Conservation (phyloP, 2,888 invertebrate genomes). For the Phaonia tiefii region DNA sequence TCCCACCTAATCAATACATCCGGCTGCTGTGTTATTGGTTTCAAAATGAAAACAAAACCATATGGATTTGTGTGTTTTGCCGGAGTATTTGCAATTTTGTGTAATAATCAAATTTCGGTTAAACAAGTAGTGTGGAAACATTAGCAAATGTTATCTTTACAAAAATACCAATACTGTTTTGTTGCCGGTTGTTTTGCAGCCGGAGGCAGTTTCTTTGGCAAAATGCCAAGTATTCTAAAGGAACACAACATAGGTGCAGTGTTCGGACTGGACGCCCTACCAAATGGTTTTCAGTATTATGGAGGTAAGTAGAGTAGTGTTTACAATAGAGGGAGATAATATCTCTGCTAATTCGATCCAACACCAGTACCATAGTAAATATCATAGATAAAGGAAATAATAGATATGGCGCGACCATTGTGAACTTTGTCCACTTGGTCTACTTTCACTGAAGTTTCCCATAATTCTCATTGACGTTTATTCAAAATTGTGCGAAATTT, state of each 20-base stretch:
- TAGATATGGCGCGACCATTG: too few relatives aligned
- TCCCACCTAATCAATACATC: too few relatives aligned
- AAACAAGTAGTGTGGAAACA: too few relatives aligned
- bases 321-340: not conserved
- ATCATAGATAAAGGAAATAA: too few relatives aligned
- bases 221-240: conserved; percentile 79
- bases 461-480: too few relatives aligned
- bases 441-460: too few relatives aligned
- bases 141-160: conserved; percentile 59
- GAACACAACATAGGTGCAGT: not conserved
- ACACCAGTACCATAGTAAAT: too few relatives aligned
- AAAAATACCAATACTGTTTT: conserved; percentile 74
- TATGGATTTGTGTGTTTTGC: not conserved
- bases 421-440: too few relatives aligned
- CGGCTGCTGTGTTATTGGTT: too few relatives aligned
- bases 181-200: conserved; percentile 83
- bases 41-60: not conserved
- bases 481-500: too few relatives aligned
- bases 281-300: not conserved
- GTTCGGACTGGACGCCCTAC: not conserved
- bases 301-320: conserved; percentile 18
- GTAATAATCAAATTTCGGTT: not conserved
- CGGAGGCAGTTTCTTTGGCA: conserved; percentile 83
- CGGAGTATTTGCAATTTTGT: too few relatives aligned
- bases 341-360: too few relatives aligned